These are phyloP conservation scores for Uropsilus gracilis DNA, from an alignment of 2,113 vertebrate genomes.

Conservation along the genomic window DNA sequence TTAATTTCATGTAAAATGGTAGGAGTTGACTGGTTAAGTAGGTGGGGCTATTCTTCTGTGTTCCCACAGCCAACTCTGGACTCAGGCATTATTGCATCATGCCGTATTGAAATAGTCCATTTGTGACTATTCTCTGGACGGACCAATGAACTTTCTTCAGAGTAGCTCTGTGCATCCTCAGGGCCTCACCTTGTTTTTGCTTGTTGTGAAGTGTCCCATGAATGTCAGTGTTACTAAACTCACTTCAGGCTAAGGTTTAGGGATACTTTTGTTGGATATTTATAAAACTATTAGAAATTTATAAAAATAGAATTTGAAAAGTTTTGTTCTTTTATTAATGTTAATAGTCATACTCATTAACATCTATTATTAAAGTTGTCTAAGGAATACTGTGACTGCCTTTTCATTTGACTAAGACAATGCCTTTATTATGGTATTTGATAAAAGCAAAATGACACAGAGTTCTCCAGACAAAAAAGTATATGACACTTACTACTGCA, in stretches of 20 bases:
- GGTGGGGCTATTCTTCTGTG: background rate
- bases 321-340: background rate
- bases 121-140: background rate
- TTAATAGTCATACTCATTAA: background rate
- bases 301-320: background rate
- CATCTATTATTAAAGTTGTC: background rate
- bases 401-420: background rate
- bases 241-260: background rate
- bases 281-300: background rate
- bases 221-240: background rate
- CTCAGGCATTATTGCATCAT: background rate
- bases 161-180: background rate
- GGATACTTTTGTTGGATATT: background rate
- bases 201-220: background rate
- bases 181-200: background rate
- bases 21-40: background rate
- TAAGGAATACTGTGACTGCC: background rate
- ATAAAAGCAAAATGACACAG: background rate
- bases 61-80: background rate
- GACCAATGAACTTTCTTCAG: background rate
- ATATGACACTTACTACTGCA: background rate
- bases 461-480: background rate
- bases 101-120: background rate
- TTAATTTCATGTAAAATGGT: too few species aligned
- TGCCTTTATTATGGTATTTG: constrained; percentile 1